Base-by-base conservation (phyloP, 2,888 invertebrate species). In the Muscina levida region DNA sequence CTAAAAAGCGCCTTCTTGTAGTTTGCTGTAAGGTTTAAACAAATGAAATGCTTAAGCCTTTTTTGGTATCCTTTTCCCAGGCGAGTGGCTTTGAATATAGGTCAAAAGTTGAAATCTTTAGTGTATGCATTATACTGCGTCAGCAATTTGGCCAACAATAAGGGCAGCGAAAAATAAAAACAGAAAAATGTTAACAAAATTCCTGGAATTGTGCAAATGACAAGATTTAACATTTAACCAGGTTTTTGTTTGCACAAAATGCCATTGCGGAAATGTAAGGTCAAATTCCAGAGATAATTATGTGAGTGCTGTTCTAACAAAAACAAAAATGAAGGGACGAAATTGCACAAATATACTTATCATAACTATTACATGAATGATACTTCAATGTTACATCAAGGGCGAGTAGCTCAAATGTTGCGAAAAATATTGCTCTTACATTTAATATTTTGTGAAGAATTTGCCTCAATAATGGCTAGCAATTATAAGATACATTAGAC, bases 21-120 rank as follows among this genome's bases (percentile, higher is more conserved):
- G 48, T 39, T 19, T 1, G 2, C 59, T 39, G 17, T 8, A n/a
- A 31, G 57, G 57, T 31, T 57, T 57, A 31, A 31, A 17, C 15
- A 57, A 24, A 57, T 57, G 31, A 57, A 46, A 46, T n/a, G 8
- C 46, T 31, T 57, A 53, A 17, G 13, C 11, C 22, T 42, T 17
- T 37, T 59, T 13, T 62, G 37, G 19, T 42, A 37, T 11, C 19
- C 19, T 51, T 51, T 31, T 39, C 62, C 46, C 19, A 1, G 22
- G 19, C 42, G 0, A 31, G 42, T 22, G 8, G 31, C 15, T 6
- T 17, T 1, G 19, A 59, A 62, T 62, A 62, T 62, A 22, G 62
- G 62, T 62, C 62, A 62, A 62, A 62, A 62, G 62, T 62, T 62
- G 62, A 62, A 62, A 62, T 62, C 53, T 53, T 53, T 22, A 15